phyloP scores from a whole-genome alignment of 2,113 vertebrate genomes.

The Psophia crepitans region DNA sequence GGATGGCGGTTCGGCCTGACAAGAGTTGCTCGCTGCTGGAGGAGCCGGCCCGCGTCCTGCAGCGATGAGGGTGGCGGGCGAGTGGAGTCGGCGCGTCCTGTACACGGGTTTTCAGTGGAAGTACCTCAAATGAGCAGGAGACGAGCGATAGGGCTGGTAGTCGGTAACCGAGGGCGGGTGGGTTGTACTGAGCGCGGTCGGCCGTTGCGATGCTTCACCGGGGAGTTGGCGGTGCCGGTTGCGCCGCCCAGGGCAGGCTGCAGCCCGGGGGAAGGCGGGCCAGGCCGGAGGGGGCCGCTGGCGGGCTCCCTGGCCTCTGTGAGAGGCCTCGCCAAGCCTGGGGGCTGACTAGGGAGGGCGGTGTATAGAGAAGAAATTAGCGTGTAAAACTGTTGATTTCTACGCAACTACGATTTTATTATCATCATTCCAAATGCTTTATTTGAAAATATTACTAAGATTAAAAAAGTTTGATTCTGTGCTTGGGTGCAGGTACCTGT shows the following conservation, averaged over 20 bases:
- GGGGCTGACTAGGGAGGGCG: background rate
- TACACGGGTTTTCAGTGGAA: background rate
- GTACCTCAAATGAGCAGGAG: accelerated
- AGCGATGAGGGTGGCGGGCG: background rate
- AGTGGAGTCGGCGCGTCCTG: background rate
- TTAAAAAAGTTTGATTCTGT: background rate
- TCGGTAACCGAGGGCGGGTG: background rate
- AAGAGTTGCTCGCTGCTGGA: background rate
- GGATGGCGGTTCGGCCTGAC: no score
- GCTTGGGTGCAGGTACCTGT: background rate
- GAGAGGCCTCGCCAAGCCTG: background rate
- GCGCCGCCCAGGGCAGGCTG: background rate
- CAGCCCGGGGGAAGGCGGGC: background rate
- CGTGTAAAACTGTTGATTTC: background rate
- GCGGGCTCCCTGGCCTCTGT: background rate
- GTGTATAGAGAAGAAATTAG: accelerated
- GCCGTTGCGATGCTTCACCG: background rate
- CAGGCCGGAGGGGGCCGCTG: background rate
- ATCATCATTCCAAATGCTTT: background rate
- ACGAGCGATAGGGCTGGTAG: background rate
- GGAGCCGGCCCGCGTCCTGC: background rate
- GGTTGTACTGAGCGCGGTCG: background rate
- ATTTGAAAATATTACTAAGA: background rate
- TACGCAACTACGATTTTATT: accelerated
- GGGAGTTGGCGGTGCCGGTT: background rate